Conservation (phyloP, 2,888 invertebrate species). For the Phyllotreta cruciferae region DNA sequence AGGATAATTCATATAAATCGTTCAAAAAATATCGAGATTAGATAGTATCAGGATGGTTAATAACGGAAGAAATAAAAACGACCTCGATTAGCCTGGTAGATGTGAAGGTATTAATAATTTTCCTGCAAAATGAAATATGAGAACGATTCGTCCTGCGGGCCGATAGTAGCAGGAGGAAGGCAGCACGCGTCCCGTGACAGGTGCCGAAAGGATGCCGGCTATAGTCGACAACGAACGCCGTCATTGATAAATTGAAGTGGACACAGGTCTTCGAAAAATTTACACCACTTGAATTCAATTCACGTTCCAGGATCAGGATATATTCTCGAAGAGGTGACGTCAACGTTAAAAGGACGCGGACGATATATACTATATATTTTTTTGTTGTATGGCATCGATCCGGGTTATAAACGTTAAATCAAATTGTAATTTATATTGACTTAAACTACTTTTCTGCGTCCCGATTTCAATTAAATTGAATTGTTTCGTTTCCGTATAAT, state of each 20-base stretch:
- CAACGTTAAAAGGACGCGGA: slow-evolving; percentile 6
- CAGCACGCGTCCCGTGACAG: slow-evolving; percentile 53
- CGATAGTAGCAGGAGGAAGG: slow-evolving; percentile 25
- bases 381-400: too few species aligned
- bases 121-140: slow-evolving; percentile 54
- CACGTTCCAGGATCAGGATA: slow-evolving; percentile 51
- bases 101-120: slow-evolving; percentile 49
- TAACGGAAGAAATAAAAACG: slow-evolving; percentile 29
- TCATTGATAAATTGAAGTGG: slow-evolving; percentile 59
- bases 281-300: slow-evolving; percentile 54
- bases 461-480: slow-evolving; percentile 16
- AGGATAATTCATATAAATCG: too few species aligned
- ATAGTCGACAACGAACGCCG: slow-evolving; percentile 49
- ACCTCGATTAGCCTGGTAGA: slow-evolving; percentile 30
- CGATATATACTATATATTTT: too few species aligned
- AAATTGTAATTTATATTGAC: too few species aligned
- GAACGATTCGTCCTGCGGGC: slow-evolving; percentile 46
- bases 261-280: slow-evolving; percentile 46
- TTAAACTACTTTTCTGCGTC: slow-evolving; percentile 4
- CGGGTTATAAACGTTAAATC: too few species aligned
- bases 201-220: slow-evolving; percentile 53
- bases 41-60: slow-evolving; percentile 9
- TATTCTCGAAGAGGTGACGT: slow-evolving; percentile 16
- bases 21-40: slow-evolving; percentile 1
- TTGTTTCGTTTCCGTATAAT: slow-evolving; percentile 20